Percentiles rank a stretch among this genome's conserved stretches.
Evolutionary conservation across 53 echinoderm and acorn worm species (phyloP).

Genomic region (Pentamera pediparva): DNA sequence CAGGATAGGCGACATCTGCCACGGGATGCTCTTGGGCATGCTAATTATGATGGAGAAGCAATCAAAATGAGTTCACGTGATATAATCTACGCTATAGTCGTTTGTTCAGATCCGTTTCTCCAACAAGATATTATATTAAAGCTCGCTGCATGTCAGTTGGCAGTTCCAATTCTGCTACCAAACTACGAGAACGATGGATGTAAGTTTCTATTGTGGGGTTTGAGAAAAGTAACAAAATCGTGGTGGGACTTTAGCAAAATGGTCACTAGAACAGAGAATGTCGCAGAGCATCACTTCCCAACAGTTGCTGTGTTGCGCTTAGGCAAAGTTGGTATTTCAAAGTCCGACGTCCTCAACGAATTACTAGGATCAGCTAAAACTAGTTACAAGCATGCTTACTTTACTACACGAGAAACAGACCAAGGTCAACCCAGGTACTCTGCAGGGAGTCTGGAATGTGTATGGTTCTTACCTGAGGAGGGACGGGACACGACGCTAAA

Average conservation of each 20-base stretch:
- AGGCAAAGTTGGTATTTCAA: not conserved
- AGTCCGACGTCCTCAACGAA: constrained; percentile 6
- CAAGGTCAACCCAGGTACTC: no score
- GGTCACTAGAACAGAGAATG: not conserved
- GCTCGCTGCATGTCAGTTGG: constrained; percentile 7
- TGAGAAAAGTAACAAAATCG: constrained; percentile 7
- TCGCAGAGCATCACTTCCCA: not conserved
- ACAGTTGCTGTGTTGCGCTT: not conserved
- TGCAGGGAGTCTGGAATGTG: no score
- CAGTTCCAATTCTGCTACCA: not conserved
- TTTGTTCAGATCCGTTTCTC: not conserved
- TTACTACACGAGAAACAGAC: no score
- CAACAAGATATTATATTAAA: not conserved
- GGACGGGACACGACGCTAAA: no score
- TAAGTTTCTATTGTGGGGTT: not conserved
- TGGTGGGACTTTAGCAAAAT: not conserved
- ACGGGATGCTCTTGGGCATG: no score
- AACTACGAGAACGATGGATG: not conserved
- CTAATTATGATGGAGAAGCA: no score
- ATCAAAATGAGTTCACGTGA: not conserved
- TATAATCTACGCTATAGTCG: not conserved
- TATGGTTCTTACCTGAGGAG: no score
- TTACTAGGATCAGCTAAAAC: not conserved
- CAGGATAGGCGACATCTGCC: no score
- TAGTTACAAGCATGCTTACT: no score